Evolutionary conservation across 2,797 vertebrate species (phyloP).

Genomic region (Argya squamiceps): DNA sequence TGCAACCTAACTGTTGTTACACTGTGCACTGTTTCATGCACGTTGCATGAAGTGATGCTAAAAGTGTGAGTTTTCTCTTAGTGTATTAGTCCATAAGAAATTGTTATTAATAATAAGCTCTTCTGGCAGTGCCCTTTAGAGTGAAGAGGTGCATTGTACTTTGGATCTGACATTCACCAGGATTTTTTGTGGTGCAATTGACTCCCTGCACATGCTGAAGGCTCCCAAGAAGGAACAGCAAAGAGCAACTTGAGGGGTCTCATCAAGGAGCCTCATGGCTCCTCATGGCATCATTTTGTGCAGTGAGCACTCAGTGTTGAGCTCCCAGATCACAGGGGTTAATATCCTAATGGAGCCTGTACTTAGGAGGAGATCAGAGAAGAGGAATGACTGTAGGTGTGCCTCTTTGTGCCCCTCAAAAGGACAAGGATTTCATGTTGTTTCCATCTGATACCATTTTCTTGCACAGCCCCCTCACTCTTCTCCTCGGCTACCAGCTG

Average conservation of each 20-base stretch:
- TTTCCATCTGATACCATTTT: not conserved
- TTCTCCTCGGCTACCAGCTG: not conserved
- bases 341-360: not conserved
- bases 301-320: not conserved
- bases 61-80: not conserved
- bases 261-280: not conserved
- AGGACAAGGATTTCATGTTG: not conserved
- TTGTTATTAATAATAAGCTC: not conserved
- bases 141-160: not conserved
- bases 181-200: not conserved
- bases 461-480: not conserved
- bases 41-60: fast-evolving
- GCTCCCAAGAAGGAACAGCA: not conserved
- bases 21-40: fast-evolving
- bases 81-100: not conserved
- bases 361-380: not conserved
- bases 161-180: not conserved
- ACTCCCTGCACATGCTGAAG: not conserved
- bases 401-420: not conserved
- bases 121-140: not conserved
- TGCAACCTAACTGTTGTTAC: not conserved
- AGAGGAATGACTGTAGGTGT: not conserved
- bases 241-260: not conserved
- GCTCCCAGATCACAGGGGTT: not conserved
- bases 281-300: fast-evolving